Conservation (phyloP, 2,888 invertebrate genomes). For the Scrobipalpa atriplicella region DNA sequence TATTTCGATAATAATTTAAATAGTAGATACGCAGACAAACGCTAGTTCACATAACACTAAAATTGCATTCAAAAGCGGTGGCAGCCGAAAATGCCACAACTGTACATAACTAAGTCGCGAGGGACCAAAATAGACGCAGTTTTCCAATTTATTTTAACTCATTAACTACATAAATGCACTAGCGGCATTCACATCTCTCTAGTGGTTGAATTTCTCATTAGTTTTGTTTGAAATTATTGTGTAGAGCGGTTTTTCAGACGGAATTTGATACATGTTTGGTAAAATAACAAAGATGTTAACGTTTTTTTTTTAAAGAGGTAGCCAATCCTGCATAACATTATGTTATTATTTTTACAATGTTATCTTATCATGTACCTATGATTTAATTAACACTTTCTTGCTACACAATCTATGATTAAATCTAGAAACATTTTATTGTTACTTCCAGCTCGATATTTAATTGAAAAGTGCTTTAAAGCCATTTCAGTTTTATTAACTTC, state of each 20-base stretch:
- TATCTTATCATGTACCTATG: too few species aligned
- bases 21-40: not conserved
- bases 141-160: conserved; percentile 10
- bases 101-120: not conserved
- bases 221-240: conserved; percentile 29
- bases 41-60: not conserved
- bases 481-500: too few species aligned
- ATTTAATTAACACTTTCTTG: too few species aligned
- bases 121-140: conserved; percentile 3
- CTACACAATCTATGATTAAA: too few species aligned
- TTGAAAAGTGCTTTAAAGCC: too few species aligned
- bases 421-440: too few species aligned
- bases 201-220: conserved; percentile 7
- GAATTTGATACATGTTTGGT: not conserved
- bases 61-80: conserved; percentile 1
- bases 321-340: too few species aligned
- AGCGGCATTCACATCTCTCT: conserved; percentile 5
- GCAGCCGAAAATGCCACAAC: conserved; percentile 2
- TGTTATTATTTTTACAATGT: too few species aligned
- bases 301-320: too few species aligned
- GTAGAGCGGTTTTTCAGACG: not conserved
- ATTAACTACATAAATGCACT: conserved; percentile 20
- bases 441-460: too few species aligned
- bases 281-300: too few species aligned
- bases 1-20: too few species aligned